Evolutionary conservation across 2,797 vertebrate genomes (phyloP), one percentile per base, ranked within the genome.

Genomic region (Cichlasoma orientale): DNA sequence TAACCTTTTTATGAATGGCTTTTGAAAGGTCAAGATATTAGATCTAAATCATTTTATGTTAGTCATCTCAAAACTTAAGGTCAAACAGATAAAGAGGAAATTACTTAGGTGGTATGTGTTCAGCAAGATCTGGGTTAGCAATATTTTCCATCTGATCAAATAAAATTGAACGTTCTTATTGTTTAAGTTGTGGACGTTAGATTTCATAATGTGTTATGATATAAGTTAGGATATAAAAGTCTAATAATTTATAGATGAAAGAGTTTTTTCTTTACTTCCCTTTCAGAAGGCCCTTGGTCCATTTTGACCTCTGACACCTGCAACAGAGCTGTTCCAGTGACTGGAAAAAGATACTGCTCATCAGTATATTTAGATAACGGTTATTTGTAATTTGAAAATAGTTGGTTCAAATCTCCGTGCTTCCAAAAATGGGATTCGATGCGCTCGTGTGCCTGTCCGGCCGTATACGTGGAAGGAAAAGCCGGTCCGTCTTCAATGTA

Each of bases 1-100:
- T 79, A 84, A 88, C 85, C 82, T 92, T 92, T 88, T 78, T 77
- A 75, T 57, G 53, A 86, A 86, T 23, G 66, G 6, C 69, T 82
- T 73, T 88, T 56, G 73, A 87, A 92, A 93, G 88, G 86, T 82
- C 84, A 86, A 73, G 25, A 73, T 80, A 72, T 88, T 68, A 80
- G 77, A 80, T 90, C 56, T 80, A 81, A 87, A 87, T 88, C 70
- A 75, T 86, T 87, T 85, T 57, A 57, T 81, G 71, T 80, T 74
- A 12, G 47, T 81, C 83, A 82, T 72, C 88, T 82, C 31, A 18
- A 72, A 25, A 84, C 55, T 78, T 59, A 68, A 83, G 91, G 88
- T 90, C 87, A 79, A 16, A 72, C 56, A 13, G 77, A 86, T 83
- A 75, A 78, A 86, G 78, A 82, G 36, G 19, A 80, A 91, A 79